Base-by-base conservation (phyloP, 2,888 invertebrate species). In the Apeira syringaria region DNA sequence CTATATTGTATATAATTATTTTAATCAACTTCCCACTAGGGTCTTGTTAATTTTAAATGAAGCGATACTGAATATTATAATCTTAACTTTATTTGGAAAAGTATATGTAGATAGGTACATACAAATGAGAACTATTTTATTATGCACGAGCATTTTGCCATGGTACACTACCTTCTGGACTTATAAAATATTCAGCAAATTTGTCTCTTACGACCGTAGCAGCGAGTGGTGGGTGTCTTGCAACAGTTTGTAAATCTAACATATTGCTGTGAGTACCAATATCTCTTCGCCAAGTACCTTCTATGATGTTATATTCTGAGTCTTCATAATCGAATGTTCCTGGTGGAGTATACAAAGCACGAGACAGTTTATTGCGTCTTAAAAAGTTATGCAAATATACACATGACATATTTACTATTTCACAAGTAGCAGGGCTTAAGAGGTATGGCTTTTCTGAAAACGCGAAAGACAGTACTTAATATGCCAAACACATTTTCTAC, bases 211-310 rank as follows among this genome's bases (percentile, higher is more conserved):
- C 33, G 22, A 30, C 41, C 37, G 27, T 36, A 30, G 20, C 20
- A 22, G 20, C 6, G 6, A 7, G 7, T 7, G 20, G 20, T 5
- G 6, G n/a, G 20, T n/a, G 20, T 22, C 20, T 22, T 22, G 7
- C 20, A 5, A 22, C n/a, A 22, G 20, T n/a, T 7, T 22, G 6
- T 22, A 22, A 22, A 22, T 22, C n/a, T n/a, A n/a, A 22, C 20
- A 22, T 22, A 22, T 18, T 17, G 9, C 25, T 12, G 15, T 15
- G 15, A 47, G 33, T 20, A 0, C 38, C 38, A 35, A 5, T 38
- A 34, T 51, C 41, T 41, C 47, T 44, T 12, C 43, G 40, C 50
- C 47, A 50, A 37, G 40, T 35, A 18, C 44, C 44, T 48, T 44
- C 41, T 42, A 51, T 22, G 30, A 54, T 30, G 34, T 47, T 32